phyloP scores from a whole-genome alignment of 1,140 invertebrate genomes.

The Drosophila rhopaloa region DNA sequence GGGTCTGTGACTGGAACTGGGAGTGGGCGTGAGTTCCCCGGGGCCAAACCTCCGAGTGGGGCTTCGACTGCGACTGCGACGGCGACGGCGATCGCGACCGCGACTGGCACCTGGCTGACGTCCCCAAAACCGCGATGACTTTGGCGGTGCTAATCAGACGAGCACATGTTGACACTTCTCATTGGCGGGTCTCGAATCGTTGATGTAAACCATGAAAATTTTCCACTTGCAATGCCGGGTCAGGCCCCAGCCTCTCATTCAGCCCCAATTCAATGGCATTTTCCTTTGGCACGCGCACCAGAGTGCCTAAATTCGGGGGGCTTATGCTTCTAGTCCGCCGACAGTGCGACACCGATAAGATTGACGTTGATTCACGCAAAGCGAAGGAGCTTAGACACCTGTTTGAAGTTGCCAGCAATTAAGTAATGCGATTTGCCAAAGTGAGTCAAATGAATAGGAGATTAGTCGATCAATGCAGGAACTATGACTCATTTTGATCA shows the following conservation, averaged over 20 bases:
- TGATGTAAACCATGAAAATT: conserved; percentile 73
- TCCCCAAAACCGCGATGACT: conserved; percentile 55
- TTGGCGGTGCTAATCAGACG: conserved; percentile 66
- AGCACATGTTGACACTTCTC: conserved; percentile 67
- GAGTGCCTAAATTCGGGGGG: conserved; percentile 2
- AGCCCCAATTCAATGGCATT: conserved; percentile 28
- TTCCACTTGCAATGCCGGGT: conserved; percentile 59
- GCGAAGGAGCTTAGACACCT: conserved; percentile 26
- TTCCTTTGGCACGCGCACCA: conserved; percentile 53
- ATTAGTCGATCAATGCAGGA: not conserved
- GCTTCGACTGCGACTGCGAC: conserved; percentile 5
- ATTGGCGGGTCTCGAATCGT: conserved; percentile 66
- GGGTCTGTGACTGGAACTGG: conserved; percentile 35
- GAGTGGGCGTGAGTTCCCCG: conserved; percentile 40
- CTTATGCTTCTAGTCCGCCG: conserved; percentile 15
- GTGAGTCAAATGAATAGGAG: not conserved
- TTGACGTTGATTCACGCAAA: conserved; percentile 11
- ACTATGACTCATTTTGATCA: no score
- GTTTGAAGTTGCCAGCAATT: conserved; percentile 4
- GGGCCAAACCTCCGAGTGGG: conserved; percentile 15
- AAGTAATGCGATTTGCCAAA: conserved; percentile 8
- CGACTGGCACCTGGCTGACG: conserved; percentile 37
- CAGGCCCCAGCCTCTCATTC: conserved; percentile 5
- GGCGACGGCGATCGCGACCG: conserved; percentile 1
- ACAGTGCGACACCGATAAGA: conserved; percentile 31